phyloP scores from a whole-genome alignment of 2,113 vertebrate species.

The Isichthys henryi region DNA sequence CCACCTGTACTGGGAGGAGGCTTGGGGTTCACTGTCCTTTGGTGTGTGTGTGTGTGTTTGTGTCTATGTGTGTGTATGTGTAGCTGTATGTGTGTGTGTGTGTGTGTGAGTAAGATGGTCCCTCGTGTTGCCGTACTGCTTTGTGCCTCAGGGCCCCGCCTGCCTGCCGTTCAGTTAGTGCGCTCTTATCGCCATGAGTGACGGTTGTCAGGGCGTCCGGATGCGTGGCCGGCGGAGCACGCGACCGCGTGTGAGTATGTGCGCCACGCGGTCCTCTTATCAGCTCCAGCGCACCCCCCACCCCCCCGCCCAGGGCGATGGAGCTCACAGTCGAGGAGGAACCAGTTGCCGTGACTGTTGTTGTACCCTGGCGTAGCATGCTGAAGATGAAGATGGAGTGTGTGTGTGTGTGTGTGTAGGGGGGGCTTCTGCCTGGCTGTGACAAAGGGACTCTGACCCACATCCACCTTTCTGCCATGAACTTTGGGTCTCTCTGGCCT shows the following conservation, averaged over 20 bases:
- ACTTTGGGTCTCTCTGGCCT: not conserved
- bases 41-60: not conserved
- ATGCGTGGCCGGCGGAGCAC: not conserved
- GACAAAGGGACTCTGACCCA: not conserved
- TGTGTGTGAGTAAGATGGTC: not conserved
- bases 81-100: not conserved
- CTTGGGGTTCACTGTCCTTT: not conserved
- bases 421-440: no score
- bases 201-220: not conserved
- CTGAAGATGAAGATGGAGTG: not conserved
- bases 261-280: not conserved
- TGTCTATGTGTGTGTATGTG: no score
- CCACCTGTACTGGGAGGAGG: not conserved
- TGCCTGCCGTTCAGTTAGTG: not conserved
- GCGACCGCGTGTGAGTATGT: not conserved
- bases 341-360: not conserved
- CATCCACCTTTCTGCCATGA: not conserved
- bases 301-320: not conserved
- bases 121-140: not conserved
- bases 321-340: not conserved
- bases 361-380: not conserved
- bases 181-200: not conserved
- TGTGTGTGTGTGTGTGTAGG: not conserved
- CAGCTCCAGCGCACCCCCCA: not conserved
- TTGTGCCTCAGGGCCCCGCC: not conserved